phyloP scores from a whole-genome alignment of 2,888 invertebrate genomes.

The Aphidius colemani region DNA sequence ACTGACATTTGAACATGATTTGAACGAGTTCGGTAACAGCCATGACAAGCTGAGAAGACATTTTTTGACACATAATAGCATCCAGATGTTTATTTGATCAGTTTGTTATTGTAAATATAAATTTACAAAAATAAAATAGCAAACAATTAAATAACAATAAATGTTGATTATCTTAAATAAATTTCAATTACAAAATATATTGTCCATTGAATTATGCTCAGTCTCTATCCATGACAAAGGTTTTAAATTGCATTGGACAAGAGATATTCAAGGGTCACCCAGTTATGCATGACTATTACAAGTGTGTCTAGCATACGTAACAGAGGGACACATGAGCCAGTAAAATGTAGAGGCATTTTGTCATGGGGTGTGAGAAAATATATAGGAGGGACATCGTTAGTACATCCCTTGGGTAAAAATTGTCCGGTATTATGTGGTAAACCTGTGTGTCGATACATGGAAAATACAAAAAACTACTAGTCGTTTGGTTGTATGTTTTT shows the following conservation, averaged over 20 bases:
- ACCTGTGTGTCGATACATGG: not conserved
- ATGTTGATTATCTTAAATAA: not conserved
- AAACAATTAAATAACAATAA: not conserved
- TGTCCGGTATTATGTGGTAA: too few species aligned
- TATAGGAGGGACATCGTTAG: conserved; percentile 22
- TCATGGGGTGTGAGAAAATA: not conserved
- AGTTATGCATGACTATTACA: conserved; percentile 30
- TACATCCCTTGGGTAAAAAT: conserved; percentile 10
- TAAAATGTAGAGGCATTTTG: not conserved
- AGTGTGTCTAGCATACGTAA: conserved; percentile 16
- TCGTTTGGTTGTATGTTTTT: not conserved
- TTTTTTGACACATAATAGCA: too few species aligned
- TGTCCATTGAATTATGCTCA: conserved; percentile 31
- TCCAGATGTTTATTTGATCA: too few species aligned
- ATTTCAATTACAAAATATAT: conserved; percentile 16
- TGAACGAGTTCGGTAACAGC: too few species aligned
- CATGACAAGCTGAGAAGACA: not conserved
- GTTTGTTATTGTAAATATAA: too few species aligned
- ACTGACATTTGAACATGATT: conserved; percentile 1
- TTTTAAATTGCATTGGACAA: conserved; percentile 29
- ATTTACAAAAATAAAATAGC: not conserved
- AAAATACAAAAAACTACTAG: conserved; percentile 29
- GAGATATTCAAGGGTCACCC: conserved; percentile 16
- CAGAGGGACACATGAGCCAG: conserved; percentile 1
- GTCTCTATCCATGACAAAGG: conserved; percentile 31